These are phyloP conservation scores for Heliconius charithonia DNA, from an alignment of 2,888 invertebrate species.

Conservation along the genomic window DNA sequence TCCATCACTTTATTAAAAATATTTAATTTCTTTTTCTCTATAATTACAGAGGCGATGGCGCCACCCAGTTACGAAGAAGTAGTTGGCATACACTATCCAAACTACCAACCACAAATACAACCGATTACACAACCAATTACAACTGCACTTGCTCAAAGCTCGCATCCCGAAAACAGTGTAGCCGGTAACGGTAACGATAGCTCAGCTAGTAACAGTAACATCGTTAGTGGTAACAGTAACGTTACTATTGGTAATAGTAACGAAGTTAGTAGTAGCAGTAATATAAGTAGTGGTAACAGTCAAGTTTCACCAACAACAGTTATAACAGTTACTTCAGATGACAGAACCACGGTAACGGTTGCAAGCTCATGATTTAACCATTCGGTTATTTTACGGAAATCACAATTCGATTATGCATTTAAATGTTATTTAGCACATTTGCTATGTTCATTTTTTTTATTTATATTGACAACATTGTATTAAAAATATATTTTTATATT, in stretches of 20 bases:
- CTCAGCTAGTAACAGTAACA: conserved; percentile 43
- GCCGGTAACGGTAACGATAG: conserved; percentile 37
- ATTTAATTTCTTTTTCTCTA: not conserved
- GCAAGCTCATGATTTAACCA: conserved; percentile 55
- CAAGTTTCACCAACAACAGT: conserved; percentile 49
- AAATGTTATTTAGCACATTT: conserved; percentile 7
- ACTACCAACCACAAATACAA: conserved; percentile 59
- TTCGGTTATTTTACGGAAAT: conserved; percentile 37
- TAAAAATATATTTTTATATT: not conserved
- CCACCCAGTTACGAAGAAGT: conserved; percentile 80
- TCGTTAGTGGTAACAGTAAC: conserved; percentile 34
- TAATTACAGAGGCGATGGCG: conserved; percentile 75
- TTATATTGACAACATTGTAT: conserved; percentile 3
- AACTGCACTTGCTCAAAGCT: conserved; percentile 62
- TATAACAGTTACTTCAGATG: conserved; percentile 55
- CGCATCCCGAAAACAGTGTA: conserved; percentile 40
- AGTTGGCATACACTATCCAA: conserved; percentile 75
- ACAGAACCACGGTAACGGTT: conserved; percentile 56
- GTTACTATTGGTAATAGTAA: conserved; percentile 34
- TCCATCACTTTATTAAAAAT: too few species aligned
- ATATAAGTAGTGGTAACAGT: not conserved
- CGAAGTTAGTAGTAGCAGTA: not conserved
- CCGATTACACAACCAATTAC: conserved; percentile 73
- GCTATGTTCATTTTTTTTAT: conserved; percentile 3
- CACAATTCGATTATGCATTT: conserved; percentile 35